phyloP scores from a whole-genome alignment of 2,888 invertebrate genomes.

The Drosophila anomalata region DNA sequence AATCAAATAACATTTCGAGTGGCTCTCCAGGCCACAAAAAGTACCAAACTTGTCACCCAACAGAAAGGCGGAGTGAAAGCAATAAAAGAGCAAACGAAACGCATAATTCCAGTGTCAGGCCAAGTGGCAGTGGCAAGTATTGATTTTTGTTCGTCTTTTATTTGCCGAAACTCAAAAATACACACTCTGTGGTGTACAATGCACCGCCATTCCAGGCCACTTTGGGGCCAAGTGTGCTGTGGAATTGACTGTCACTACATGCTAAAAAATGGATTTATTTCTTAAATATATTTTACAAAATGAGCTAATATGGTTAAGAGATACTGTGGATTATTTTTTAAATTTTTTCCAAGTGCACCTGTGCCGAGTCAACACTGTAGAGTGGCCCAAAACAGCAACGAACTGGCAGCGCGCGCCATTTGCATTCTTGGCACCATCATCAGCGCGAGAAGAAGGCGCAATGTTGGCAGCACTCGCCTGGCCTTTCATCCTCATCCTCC shows the following conservation, averaged over 20 bases:
- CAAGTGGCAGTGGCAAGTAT: conserved; percentile 56
- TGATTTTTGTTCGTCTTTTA: conserved; percentile 45
- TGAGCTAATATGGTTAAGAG: too few relatives aligned
- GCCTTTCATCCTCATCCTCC: conserved; percentile 22
- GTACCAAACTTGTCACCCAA: conserved; percentile 3
- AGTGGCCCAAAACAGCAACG: conserved; percentile 30
- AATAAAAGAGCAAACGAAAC: conserved; percentile 31
- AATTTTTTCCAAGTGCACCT: background rate
- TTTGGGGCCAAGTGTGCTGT: conserved; percentile 5
- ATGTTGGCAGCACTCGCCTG: conserved; percentile 61
- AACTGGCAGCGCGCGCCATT: conserved; percentile 63
- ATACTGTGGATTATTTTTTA: background rate
- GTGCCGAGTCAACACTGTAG: conserved; percentile 12
- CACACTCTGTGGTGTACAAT: conserved; percentile 8
- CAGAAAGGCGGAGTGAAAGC: conserved; percentile 1
- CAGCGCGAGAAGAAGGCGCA: conserved; percentile 20
- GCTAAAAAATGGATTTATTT: background rate
- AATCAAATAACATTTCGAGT: conserved; percentile 18
- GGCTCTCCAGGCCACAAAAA: conserved; percentile 1
- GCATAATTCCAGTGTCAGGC: conserved; percentile 55
- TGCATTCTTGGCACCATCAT: conserved; percentile 70
- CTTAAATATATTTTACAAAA: background rate
- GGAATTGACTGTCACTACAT: background rate
- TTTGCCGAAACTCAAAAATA: conserved; percentile 8
- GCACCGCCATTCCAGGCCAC: conserved; percentile 2